A percentile compares a stretch with the other conserved stretches of the same genome.
These are phyloP conservation scores for Clarias platycephalus DNA, from an alignment of 2,797 vertebrate genomes.

Conservation along the genomic window DNA sequence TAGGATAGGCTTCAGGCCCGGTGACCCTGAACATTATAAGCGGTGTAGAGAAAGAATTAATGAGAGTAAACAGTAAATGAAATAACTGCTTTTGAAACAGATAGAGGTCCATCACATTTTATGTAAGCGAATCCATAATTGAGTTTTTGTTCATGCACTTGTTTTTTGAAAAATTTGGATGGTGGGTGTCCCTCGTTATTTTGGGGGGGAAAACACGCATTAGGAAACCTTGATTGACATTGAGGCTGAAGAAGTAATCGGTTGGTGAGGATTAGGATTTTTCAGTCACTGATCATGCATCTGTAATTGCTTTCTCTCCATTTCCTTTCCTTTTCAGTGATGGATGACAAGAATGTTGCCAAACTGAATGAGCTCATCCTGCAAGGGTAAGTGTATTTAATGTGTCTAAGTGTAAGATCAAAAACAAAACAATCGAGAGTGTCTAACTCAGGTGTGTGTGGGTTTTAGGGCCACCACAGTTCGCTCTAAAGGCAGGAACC, in stretches of 20 bases:
- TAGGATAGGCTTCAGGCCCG: too few species aligned
- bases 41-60: too few species aligned
- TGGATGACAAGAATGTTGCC: constrained; percentile 97
- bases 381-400: constrained; percentile 80
- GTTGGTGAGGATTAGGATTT: not conserved
- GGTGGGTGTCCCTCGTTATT: not conserved
- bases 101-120: too few species aligned
- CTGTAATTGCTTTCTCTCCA: constrained; percentile 16
- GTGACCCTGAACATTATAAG: too few species aligned
- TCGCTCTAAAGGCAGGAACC: constrained; percentile 95
- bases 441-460: constrained; percentile 29
- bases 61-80: too few species aligned
- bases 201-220: too few species aligned
- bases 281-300: not conserved
- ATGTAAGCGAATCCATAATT: not conserved
- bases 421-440: not conserved
- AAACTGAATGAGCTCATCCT: constrained; percentile 98
- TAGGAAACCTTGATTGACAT: not conserved
- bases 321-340: constrained; percentile 77
- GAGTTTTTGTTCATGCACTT: not conserved
- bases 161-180: not conserved
- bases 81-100: too few species aligned
- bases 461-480: constrained; percentile 89
- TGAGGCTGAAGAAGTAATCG: not conserved
- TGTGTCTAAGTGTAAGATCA: not conserved